Conservation (phyloP, 2,888 invertebrate species). For the Drosophila borealis region DNA sequence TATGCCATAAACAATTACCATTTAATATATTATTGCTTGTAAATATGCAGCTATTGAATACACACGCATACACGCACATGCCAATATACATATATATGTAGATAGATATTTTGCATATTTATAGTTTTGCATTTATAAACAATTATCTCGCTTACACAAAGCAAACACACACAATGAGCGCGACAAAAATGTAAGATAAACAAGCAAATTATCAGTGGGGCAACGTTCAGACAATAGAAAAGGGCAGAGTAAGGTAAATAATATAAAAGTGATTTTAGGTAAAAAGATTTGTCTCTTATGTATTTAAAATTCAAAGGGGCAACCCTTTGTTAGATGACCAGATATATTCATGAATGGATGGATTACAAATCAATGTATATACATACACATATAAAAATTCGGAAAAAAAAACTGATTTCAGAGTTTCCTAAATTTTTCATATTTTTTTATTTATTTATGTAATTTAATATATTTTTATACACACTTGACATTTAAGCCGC, state of each 20-base stretch:
- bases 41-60: constrained; percentile 40
- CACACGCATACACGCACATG: constrained; percentile 4
- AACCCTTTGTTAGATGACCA: no score
- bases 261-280: no score
- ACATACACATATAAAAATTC: no score
- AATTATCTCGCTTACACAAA: constrained; percentile 51
- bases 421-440: no score
- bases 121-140: constrained; percentile 52
- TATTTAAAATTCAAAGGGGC: no score
- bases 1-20: constrained; percentile 70
- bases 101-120: constrained; percentile 36
- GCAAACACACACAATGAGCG: constrained; percentile 10
- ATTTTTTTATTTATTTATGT: no score
- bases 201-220: constrained; percentile 5
- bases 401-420: no score
- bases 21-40: constrained; percentile 63
- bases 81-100: constrained; percentile 2
- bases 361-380: no score
- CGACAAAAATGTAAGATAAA: constrained; percentile 25
- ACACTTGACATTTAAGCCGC: no score
- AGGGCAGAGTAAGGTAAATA: not conserved
- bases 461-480: no score
- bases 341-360: no score
- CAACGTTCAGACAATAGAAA: not conserved
- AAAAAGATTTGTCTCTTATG: no score